Evolutionary conservation across 53 echinoderm and acorn worm genomes (phyloP), one percentile per base, ranked within the genome.

Genomic region (Hippasteria phrygiana): DNA sequence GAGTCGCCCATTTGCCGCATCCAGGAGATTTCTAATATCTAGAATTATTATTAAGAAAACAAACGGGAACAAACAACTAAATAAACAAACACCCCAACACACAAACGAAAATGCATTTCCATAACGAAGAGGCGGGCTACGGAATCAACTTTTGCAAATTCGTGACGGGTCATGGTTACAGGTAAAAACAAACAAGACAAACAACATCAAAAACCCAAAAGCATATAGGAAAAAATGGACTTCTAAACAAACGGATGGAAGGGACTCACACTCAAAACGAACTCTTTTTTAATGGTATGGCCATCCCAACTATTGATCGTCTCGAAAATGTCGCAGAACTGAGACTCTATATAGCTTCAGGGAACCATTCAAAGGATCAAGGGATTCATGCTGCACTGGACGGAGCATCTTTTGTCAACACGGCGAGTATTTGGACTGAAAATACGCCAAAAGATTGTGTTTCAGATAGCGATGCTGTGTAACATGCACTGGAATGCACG

Each of bases 331-430:
- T 16, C n/a, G 24, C 2, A 63, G 63, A 63, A 10, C 26, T 35
- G 35, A 67, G 34, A 2, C 8, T 22, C 67, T 33, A 4, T 9
- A 14, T 37, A 14, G 22, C 36, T 36, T 18, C 59, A 3, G 5
- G 2, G 26, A 59, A 59, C 59, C 24, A 59, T 59, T 59, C n/a
- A 24, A 9, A 59, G 59, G 59, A 59, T 59, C 26, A 59, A 22
- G 16, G 67, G 37, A 67, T 18, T 10, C 67, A 31, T 7, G 1
- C 36, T 36, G 10, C 6, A 1, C 36, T 14, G 59, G 20, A 59
- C 59, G 59, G 35, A 11, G 67, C 18, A 37, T 18, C 67, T 67
- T 67, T 37, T 67, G 67, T 67, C 34, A 67, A 67, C 67, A 67
- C 67, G 37, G 26, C 59, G 12, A 14, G 35, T 67, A 35, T 67